Evolutionary conservation across 2,888 invertebrate species (phyloP), one percentile per base, ranked within the genome.

Genomic region (Leptinotarsa haldemani): DNA sequence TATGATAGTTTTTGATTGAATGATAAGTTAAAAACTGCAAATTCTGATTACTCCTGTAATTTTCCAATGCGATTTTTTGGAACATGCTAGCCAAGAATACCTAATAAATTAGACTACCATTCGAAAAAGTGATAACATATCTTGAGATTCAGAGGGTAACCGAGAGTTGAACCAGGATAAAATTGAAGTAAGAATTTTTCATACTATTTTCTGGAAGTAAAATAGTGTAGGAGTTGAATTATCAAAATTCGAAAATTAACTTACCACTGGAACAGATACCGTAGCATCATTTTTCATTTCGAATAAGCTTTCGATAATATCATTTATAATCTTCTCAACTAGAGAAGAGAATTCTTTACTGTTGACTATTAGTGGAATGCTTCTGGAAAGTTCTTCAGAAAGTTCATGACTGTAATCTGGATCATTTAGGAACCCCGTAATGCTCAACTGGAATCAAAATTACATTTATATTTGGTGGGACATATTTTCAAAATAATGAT

Each of bases 351-450:
- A 40, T 18, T 40, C 68, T 4, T 56, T 16, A 30, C 7, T 15
- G 15, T 56, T 68, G 20, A 68, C 20, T 5, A 30, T 30, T 30
- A 20, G 7, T 20, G 15, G 4, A n/a, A 67, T 67, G 18, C 40
- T 12, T 18, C 20, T 20, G n/a, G 68, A 18, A 20, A 68, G 7
- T 20, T 40, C 47, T 56, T 68, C 56, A 20, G 56, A 56, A 1
- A 68, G 56, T 22, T 68, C 40, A 9, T 46, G 13, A 20, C 46
- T 68, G 46, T 56, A 46, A 4, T 40, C 46, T 4, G 68, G 15
- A 56, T 68, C 68, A 18, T 68, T n/a, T 16, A 68, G 22, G 18
- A 68, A 68, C 4, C 56, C 56, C 56, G 68, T 68, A 22, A 68
- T 20, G 13, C 1, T 4, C 20, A 68, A 68, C 68, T 68, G 46